phyloP scores from a whole-genome alignment of 2,888 invertebrate species.

The Pardosa pseudoannulata region DNA sequence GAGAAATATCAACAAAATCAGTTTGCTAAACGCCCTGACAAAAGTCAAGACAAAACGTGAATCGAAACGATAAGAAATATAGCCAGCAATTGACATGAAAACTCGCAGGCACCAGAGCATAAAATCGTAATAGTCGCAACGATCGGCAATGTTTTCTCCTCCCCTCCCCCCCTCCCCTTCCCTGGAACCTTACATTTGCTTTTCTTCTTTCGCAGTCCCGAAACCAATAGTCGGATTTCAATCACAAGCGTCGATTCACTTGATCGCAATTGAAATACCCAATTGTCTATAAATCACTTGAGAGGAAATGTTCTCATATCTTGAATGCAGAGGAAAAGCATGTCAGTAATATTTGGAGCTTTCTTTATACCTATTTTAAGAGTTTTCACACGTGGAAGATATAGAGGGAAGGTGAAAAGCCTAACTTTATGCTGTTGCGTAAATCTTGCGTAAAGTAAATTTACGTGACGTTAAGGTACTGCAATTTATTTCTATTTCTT shows the following conservation, averaged over 20 bases:
- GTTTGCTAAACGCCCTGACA: not conserved
- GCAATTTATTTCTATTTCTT: too few species aligned
- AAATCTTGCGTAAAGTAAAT: too few species aligned
- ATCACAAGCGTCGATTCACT: slow-evolving; percentile 54
- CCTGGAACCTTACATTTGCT: too few species aligned
- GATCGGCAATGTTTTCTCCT: not conserved
- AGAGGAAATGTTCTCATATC: not conserved
- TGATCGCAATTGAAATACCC: slow-evolving; percentile 16
- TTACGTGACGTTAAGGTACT: too few species aligned
- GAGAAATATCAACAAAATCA: not conserved
- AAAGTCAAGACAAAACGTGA: not conserved
- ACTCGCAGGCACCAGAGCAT: not conserved
- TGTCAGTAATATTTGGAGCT: too few species aligned
- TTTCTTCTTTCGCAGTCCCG: not conserved
- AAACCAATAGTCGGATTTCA: slow-evolving; percentile 21
- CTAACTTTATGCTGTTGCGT: too few species aligned
- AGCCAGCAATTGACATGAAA: not conserved
- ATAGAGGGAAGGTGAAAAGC: too few species aligned
- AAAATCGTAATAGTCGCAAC: slow-evolving; percentile 2
- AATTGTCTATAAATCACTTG: not conserved
- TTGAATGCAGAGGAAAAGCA: too few species aligned
- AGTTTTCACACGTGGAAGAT: too few species aligned
- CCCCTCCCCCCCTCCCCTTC: not conserved
- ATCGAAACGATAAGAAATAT: not conserved
- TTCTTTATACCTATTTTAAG: too few species aligned